Conservation (phyloP, 1,140 invertebrate genomes). For the Solenopsis invicta region DNA sequence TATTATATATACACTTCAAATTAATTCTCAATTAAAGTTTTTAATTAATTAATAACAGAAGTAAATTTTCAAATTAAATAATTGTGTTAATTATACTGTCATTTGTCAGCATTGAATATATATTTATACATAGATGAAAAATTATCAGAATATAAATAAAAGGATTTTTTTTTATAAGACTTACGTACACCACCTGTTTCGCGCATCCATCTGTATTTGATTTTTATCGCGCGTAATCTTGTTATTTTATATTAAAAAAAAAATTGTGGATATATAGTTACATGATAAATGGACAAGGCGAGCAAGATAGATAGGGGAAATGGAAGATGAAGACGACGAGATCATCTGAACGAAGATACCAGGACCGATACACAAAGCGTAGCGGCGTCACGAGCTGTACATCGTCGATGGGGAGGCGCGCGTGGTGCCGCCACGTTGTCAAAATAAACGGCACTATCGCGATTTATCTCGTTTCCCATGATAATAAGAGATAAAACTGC, state of each 20-base stretch:
- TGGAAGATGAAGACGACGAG: not conserved
- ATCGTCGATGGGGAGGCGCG: conserved; percentile 76
- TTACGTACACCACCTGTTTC: not conserved
- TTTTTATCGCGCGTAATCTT: not conserved
- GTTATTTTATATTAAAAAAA: not conserved
- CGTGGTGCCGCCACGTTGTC: conserved; percentile 79
- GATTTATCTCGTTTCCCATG: conserved; percentile 88
- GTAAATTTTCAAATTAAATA: not conserved
- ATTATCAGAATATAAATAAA: not conserved
- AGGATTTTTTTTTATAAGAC: not conserved
- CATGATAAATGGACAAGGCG: not conserved
- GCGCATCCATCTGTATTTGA: not conserved
- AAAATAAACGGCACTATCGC: conserved; percentile 87
- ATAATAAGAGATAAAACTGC: conserved; percentile 88
- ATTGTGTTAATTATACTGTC: not conserved
- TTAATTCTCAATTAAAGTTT: not conserved
- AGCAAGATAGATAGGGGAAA: no score
- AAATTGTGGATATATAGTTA: not conserved
- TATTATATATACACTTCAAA: not conserved
- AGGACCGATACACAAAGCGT: conserved; percentile 22
- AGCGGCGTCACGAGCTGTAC: conserved; percentile 16
- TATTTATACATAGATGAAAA: no score
- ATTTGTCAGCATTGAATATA: not conserved
- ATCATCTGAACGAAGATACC: conserved; percentile 15
- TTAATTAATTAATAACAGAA: not conserved